These are phyloP conservation scores for Teleogryllus occipitalis DNA, from an alignment of 1,140 invertebrate genomes.

Conservation along the genomic window DNA sequence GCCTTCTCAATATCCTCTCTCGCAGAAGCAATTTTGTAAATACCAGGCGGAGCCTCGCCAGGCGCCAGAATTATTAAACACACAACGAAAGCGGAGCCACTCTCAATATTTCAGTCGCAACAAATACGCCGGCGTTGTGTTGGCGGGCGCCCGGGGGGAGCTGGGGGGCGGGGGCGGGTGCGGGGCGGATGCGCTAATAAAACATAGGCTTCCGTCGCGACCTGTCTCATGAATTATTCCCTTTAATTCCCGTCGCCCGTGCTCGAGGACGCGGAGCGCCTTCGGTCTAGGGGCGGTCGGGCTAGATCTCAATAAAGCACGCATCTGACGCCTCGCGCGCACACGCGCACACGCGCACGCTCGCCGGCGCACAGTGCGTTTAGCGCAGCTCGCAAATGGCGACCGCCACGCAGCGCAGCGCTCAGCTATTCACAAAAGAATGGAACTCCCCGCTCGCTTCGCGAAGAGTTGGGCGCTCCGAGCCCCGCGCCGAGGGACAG, in stretches of 20 bases:
- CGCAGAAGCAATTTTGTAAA: slow-evolving; percentile 4
- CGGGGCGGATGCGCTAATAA: neutral
- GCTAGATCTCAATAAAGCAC: neutral
- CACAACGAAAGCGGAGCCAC: neutral
- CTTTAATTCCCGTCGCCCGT: neutral
- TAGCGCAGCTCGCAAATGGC: too few species aligned
- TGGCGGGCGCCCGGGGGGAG: too few species aligned
- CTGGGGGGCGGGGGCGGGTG: too few species aligned
- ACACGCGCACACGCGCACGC: too few species aligned
- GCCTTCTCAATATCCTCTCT: neutral
- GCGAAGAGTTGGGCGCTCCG: too few species aligned
- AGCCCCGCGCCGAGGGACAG: too few species aligned
- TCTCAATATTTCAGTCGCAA: neutral
- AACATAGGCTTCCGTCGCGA: neutral
- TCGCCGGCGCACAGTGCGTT: too few species aligned
- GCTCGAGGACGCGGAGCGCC: neutral
- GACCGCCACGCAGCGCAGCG: too few species aligned
- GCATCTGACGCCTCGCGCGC: neutral
- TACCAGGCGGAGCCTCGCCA: neutral
- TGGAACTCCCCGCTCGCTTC: too few species aligned
- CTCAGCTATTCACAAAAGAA: too few species aligned
- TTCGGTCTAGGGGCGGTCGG: neutral
- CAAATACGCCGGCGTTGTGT: neutral
- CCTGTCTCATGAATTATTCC: slow-evolving; percentile 1
- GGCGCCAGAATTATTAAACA: neutral